Evolutionary conservation across 2,888 invertebrate species (phyloP), one percentile per base, ranked within the genome.

Genomic region (Eupithecia pulchellata): DNA sequence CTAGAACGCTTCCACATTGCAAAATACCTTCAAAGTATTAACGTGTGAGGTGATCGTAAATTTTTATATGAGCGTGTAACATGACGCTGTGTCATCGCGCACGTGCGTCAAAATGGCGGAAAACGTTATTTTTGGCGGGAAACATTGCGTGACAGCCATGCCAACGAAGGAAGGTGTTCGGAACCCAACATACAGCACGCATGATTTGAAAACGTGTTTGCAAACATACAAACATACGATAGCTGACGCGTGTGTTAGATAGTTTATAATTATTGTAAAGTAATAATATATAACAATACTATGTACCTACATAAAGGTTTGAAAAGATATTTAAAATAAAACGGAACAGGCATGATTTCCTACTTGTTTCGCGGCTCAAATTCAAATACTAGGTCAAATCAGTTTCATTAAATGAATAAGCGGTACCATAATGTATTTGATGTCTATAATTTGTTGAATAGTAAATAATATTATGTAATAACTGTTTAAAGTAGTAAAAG

Each of bases 61-160:
- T 89, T 90, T 90, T 90, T 90, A 90, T 89, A 87, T 83, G 84
- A 84, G 83, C 85, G 78, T 78, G 84, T 78, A 80, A 84, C 86
- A 86, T 86, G 87, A 84, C 87, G 87, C 81, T 72, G 80, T 81
- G 85, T 81, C 84, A 85, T 86, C 84, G 83, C 79, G 81, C 79
- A 80, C 76, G 79, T 78, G 78, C 81, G 81, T 80, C 81, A 83
- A 76, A 77, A 78, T 78, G 72, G 81, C 80, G 84, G 81, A 82
- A 76, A 81, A 76, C 80, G 84, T 84, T 84, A 85, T 85, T 86
- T 85, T 85, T 81, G 81, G 83, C 84, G 82, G 83, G 81, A 82
- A 83, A 85, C 84, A 84, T 84, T 84, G 85, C 90, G 89, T 89
- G 91, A 90, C 87, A 82, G 69, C 83, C 86, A 82, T 86, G 82